Evolutionary conservation across 2,797 vertebrate species (phyloP).

Genomic region (Artibeus jamaicensis): DNA sequence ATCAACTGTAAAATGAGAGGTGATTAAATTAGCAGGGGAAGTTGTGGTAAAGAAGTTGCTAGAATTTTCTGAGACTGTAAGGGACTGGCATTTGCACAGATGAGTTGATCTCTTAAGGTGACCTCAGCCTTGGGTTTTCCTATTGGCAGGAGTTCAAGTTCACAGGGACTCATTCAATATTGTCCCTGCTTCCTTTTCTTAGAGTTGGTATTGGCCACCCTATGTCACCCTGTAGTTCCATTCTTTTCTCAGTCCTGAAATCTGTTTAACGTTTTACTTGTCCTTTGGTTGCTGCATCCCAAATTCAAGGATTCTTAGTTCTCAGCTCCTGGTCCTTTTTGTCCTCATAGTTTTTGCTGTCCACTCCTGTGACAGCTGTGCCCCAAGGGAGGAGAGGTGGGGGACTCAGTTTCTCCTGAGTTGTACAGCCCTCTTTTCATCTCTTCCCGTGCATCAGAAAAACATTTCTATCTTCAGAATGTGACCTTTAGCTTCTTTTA

Average conservation of each 20-base stretch:
- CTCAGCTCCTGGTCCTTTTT: not conserved
- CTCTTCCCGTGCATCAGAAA: not conserved
- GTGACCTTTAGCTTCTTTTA: constrained; percentile 51
- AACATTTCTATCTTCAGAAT: constrained; percentile 48
- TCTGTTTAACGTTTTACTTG: not conserved
- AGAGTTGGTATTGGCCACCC: not conserved
- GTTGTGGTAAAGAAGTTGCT: not conserved
- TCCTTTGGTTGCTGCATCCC: not conserved
- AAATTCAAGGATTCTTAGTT: not conserved
- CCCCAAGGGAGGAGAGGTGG: not conserved
- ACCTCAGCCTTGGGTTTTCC: not conserved
- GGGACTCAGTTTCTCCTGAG: not conserved
- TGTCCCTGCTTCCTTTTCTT: not conserved
- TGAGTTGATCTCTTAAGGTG: not conserved
- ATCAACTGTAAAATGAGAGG: not conserved
- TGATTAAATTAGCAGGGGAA: not conserved
- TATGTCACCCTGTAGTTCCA: not conserved
- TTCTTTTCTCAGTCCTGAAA: not conserved
- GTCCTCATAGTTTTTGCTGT: not conserved
- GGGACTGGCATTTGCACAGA: not conserved
- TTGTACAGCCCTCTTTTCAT: not conserved
- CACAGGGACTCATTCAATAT: not conserved
- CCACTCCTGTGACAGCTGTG: not conserved
- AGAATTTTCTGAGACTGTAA: not conserved
- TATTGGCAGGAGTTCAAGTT: not conserved